Evolutionary conservation across 2,888 invertebrate species (phyloP), one percentile per base, ranked within the genome.

Genomic region (Napeogenes sylphis): DNA sequence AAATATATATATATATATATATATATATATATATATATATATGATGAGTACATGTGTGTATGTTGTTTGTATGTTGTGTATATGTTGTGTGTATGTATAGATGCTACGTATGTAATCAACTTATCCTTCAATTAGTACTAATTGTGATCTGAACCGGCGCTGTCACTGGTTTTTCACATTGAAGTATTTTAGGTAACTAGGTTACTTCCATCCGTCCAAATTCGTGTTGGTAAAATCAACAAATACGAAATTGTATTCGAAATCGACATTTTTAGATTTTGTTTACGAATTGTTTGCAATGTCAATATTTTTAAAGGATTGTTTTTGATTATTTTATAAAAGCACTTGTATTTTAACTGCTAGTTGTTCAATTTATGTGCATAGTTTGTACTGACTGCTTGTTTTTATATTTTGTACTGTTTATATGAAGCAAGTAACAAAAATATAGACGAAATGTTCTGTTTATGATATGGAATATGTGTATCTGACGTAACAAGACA

Each of bases 181-280:
- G 56, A 56, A 56, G 51, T 64, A 67, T 67, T 66, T 64, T 64
- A 64, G 60, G 57, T 67, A 67, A 62, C 59, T 62, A 58, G 64
- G 66, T 67, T 67, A 64, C 60, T 21, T 21, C 21, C 59, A 55
- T 54, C 51, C 55, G 61, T 62, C 58, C 59, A 58, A 62, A 51
- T 56, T 64, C 62, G 58, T 63, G 58, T 58, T 42, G 53, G 62
- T 60, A 64, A 64, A 66, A 64, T 58, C 51, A 54, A 62, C 60
- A 65, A 60, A 65, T 57, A 60, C 57, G 45, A 65, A 60, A 59
- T 64, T 64, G 46, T 53, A 60, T 66, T 56, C 45, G 21, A 56
- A 54, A 58, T 59, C 13, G 47, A 62, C 58, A 62, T 64, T 47
- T 51, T 45, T 46, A 55, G 55, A 58, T 55, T 61, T 58, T 61